Percentiles rank a stretch among this genome's conserved stretches.
Conservation (phyloP, 2,113 vertebrate species). For the Calidris pugnax region DNA sequence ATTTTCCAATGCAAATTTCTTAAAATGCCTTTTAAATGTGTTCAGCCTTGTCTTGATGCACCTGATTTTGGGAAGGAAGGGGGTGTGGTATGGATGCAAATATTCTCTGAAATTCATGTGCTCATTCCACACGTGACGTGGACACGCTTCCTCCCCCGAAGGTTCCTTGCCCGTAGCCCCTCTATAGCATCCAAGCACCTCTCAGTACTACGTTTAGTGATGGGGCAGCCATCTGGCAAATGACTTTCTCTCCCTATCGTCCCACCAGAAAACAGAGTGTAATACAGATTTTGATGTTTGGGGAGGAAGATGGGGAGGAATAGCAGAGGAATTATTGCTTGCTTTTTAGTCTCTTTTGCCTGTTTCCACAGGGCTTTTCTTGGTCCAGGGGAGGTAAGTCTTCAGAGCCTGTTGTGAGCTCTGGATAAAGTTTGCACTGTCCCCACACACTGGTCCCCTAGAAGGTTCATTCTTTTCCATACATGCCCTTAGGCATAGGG, state of each 20-base stretch:
- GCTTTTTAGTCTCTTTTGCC: not conserved
- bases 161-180: not conserved
- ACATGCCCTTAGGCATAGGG: not conserved
- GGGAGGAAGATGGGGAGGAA: not conserved
- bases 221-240: not conserved
- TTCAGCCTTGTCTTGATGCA: not conserved
- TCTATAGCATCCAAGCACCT: not conserved
- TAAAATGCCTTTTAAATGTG: not conserved
- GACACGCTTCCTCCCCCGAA: not conserved
- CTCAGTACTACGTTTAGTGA: not conserved
- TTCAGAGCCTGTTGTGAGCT: not conserved
- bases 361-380: not conserved
- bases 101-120: not conserved
- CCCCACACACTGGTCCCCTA: not conserved
- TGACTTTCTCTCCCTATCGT: not conserved
- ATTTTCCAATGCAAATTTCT: not conserved
- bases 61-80: not conserved
- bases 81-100: not conserved
- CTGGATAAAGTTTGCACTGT: not conserved
- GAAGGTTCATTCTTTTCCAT: not conserved
- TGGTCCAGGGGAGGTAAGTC: not conserved
- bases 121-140: not conserved
- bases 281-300: not conserved
- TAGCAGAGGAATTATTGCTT: not conserved
- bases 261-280: not conserved